Evolutionary conservation across 2,113 vertebrate genomes (phyloP), one percentile per base, ranked within the genome.

Genomic region (Zosterops pallidus): DNA sequence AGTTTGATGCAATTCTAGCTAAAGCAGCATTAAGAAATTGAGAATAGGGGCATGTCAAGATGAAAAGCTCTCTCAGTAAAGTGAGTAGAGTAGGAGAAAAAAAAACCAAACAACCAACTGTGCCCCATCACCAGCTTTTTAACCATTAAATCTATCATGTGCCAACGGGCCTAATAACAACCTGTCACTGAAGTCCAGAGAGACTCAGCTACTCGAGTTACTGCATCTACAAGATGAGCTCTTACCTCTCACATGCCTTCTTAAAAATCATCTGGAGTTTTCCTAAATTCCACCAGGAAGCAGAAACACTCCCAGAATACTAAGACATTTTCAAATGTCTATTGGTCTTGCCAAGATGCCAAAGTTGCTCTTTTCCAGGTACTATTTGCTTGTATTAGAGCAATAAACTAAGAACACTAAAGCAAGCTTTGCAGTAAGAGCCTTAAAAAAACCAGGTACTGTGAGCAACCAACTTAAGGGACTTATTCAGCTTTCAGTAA

Each of bases 361-460:
- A 25, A 42, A 70, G 47, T 68, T 72, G 68, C 35, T 83, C 46
- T 89, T 92, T 75, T 81, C 41, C 31, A 83, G 88, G 41, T 26
- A 55, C 56, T 89, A 56, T 71, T 35, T 90, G 52, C 49, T 87
- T 33, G 5, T 83, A 81, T 49, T 52, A 71, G 52, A 90, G 29
- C 26, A 93, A 78, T 78, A 67, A 96, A 94, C 17, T 41, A 86
- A 77, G 68, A 95, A 86, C 21, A 9, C 11, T 87, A 86, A 86
- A 95, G 65, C 9, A 95, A 70, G 69, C 39, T 95, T 94, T 95
- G 77, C 67, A 86, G 2, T 76, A 90, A 95, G 71, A 90, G 79
- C 29, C 59, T 87, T 77, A 86, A 39, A 83, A 94, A 89, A 33
- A 55, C 7, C 33, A 76, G 33, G 52, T 50, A 72, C 21, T 21